These are phyloP conservation scores for Dolichoris vasculosae DNA, from an alignment of 1,140 invertebrate species.

Conservation along the genomic window DNA sequence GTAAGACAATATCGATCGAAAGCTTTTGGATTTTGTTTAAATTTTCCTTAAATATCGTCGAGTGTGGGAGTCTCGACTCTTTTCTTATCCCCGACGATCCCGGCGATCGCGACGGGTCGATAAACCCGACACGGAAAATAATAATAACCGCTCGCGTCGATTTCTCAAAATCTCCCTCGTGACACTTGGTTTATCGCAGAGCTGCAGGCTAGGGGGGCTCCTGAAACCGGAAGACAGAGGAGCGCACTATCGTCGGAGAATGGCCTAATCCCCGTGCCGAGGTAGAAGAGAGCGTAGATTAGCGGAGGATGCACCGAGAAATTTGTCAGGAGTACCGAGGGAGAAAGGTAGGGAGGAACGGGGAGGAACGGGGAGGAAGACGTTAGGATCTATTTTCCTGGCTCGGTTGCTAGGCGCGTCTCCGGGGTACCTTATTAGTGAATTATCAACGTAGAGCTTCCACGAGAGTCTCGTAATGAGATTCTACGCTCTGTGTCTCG, in stretches of 20 bases:
- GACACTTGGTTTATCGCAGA: slow-evolving; percentile 25
- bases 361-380: too few relatives aligned
- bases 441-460: slow-evolving; percentile 54
- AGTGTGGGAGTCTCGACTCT: too few relatives aligned
- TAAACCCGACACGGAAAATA: slow-evolving; percentile 6
- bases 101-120: neutral
- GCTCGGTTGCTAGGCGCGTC: slow-evolving; percentile 45
- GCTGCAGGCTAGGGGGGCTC: neutral
- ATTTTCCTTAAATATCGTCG: too few relatives aligned
- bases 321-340: slow-evolving; percentile 28
- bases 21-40: too few relatives aligned
- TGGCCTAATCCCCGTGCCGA: slow-evolving; percentile 26
- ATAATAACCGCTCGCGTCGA: slow-evolving; percentile 32
- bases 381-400: too few relatives aligned
- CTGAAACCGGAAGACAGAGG: neutral
- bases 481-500: neutral
- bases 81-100: too few relatives aligned
- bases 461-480: slow-evolving; percentile 55
- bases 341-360: slow-evolving; percentile 38
- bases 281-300: slow-evolving; percentile 12
- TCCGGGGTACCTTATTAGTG: slow-evolving; percentile 57
- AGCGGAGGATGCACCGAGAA: slow-evolving; percentile 21
- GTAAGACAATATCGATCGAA: too few relatives aligned
- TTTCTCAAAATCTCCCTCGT: neutral
- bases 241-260: slow-evolving; percentile 28